Conservation (phyloP, 1,140 invertebrate species). For the Homalodisca vitripennis region DNA sequence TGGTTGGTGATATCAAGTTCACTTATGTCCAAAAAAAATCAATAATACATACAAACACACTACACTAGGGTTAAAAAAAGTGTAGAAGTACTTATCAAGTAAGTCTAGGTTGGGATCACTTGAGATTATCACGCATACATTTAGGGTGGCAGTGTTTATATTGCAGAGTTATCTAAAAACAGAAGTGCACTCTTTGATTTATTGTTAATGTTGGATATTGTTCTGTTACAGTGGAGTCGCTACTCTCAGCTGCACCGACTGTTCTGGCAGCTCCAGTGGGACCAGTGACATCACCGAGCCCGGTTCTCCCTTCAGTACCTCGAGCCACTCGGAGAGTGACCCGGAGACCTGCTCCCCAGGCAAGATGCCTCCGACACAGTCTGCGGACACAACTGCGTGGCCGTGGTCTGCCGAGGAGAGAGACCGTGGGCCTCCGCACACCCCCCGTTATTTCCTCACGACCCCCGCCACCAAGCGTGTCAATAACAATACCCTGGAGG, state of each 20-base stretch:
- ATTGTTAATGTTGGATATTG: conserved; percentile 33
- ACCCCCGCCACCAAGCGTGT: background rate
- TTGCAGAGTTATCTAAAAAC: too few relatives aligned
- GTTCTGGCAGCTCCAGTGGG: conserved; percentile 56
- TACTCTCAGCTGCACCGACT: conserved; percentile 64
- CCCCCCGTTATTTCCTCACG: conserved; percentile 30
- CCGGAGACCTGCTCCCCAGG: conserved; percentile 42
- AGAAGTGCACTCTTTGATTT: too few relatives aligned
- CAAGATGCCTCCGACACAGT: conserved; percentile 54
- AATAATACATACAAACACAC: too few relatives aligned
- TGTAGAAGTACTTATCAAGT: too few relatives aligned
- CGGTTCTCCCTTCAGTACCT: conserved; percentile 70
- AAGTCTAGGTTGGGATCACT: too few relatives aligned
- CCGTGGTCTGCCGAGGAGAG: conserved; percentile 39
- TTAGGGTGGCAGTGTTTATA: too few relatives aligned
- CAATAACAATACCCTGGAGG: background rate
- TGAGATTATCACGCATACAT: too few relatives aligned
- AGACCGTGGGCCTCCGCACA: conserved; percentile 36
- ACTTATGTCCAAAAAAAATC: too few relatives aligned
- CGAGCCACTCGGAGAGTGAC: conserved; percentile 46
- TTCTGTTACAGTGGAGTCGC: conserved; percentile 66
- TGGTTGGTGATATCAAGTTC: too few relatives aligned
- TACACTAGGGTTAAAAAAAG: too few relatives aligned
- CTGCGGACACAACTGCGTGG: conserved; percentile 49
- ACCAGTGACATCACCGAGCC: conserved; percentile 77